Percentiles rank a stretch among this genome's conserved stretches.
Conservation (phyloP, 2,113 vertebrate species). For the Amphiprion ocellaris region DNA sequence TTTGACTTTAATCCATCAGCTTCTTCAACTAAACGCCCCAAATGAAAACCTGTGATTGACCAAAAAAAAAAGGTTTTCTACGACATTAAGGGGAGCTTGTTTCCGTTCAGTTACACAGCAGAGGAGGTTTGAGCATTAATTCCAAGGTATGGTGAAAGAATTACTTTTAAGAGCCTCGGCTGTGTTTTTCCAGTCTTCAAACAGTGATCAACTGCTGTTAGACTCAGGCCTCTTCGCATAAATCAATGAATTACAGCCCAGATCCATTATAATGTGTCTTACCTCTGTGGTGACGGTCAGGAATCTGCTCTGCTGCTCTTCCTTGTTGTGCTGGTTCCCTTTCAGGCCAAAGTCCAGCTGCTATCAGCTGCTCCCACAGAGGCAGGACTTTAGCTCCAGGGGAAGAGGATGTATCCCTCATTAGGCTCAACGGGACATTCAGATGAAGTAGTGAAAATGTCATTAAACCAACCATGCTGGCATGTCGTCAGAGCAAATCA, state of each 20-base stretch:
- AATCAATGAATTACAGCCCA: constrained; percentile 32
- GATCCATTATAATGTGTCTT: constrained; percentile 36
- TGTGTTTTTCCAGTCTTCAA: background rate
- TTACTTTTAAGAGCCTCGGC: background rate
- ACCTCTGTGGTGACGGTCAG: constrained; percentile 57
- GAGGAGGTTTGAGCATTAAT: background rate
- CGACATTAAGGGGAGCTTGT: constrained; percentile 10
- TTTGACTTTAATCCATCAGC: background rate
- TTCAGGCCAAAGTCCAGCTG: constrained; percentile 78
- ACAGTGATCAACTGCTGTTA: constrained; percentile 9
- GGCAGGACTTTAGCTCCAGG: constrained; percentile 68
- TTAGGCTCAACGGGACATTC: constrained; percentile 64
- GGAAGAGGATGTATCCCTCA: constrained; percentile 58
- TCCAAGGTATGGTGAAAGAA: background rate
- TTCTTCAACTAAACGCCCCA: background rate
- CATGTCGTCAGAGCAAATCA: constrained; percentile 42
- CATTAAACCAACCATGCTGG: constrained; percentile 40
- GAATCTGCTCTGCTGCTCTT: constrained; percentile 47
- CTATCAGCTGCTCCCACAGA: constrained; percentile 73
- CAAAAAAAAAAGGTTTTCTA: background rate
- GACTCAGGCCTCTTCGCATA: constrained; percentile 29
- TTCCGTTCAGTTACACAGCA: background rate
- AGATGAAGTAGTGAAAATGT: constrained; percentile 60
- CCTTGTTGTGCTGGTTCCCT: constrained; percentile 52
- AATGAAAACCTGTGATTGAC: background rate